These are phyloP conservation scores for Bambusicola thoracicus DNA, from an alignment of 2,113 vertebrate genomes.

Conservation along the genomic window DNA sequence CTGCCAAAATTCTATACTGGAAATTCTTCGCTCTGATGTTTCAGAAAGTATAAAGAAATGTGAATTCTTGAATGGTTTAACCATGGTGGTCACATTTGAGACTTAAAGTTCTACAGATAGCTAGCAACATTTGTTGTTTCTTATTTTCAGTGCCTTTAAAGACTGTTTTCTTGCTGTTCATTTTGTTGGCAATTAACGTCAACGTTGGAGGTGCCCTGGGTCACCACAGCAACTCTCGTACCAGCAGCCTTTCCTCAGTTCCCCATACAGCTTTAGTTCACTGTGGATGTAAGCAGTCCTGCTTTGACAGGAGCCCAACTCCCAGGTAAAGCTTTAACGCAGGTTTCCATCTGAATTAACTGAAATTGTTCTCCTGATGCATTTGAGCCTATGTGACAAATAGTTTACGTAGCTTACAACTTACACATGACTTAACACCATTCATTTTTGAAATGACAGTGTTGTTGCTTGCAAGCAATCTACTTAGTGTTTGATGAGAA, in stretches of 20 bases:
- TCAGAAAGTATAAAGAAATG: neutral
- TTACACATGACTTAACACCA: neutral
- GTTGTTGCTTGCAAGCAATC: conserved; percentile 29
- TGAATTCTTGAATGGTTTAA: neutral
- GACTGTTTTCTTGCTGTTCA: accelerated
- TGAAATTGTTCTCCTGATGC: neutral
- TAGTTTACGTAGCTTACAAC: conserved; percentile 54
- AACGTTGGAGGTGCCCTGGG: neutral
- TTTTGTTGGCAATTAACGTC: neutral
- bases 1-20: neutral
- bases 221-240: neutral
- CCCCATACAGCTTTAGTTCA: neutral
- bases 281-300: neutral
- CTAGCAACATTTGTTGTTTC: neutral
- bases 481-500: conserved; percentile 33
- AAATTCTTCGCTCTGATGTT: neutral
- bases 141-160: neutral
- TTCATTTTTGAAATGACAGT: conserved; percentile 44
- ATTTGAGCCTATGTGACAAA: conserved; percentile 7
- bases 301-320: neutral
- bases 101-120: neutral
- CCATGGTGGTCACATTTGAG: neutral
- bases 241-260: neutral
- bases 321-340: neutral
- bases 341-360: neutral